Evolutionary conservation across 92 coral and sea anemone genomes (phyloP), one percentile per base, ranked within the genome.

Genomic region (Isaurus tuberculatus): DNA sequence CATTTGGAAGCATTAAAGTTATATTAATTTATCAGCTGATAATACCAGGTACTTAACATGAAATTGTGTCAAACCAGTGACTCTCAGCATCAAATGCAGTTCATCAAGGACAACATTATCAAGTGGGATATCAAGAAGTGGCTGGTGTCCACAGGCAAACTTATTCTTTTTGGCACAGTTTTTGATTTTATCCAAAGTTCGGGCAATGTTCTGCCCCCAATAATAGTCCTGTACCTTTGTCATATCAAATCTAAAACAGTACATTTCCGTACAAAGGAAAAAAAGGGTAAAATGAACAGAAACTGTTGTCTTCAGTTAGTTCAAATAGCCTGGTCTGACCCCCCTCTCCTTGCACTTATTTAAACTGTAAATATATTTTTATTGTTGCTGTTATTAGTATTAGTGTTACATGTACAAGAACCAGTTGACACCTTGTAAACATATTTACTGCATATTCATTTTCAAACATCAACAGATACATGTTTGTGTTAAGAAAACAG

Each of bases 281-380:
- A 51, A 51, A 51, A 36, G 61, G 19, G 61, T 51, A 51, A 51
- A 51, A 51, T 58, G 65, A 15, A 58, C 23, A 61, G 67, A 25
- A 61, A 61, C 67, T 61, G 67, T 61, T 2, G 32, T 61, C 65
- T 58, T 20, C 65, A 58, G 65, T 58, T 61, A 61, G 32, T 61
- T 61, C 31, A 61, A 61, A 23, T 61, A 28, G 67, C 67, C 32
- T 61, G 67, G 20, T 51, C 60, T 15, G 5, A 51, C 22, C 26
- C 60, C 60, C 60, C 25, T 1, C 60, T 16, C 60, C 60, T 2
- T 36, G 61, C 61, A 58, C 23, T 58, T 16, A 16, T 58, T 58
- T 4, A 23, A 23, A 20, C 67, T 57, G 16, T 57, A 61, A 61
- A 61, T 1, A 23, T 26, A 8, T 61, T 61, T 57, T 23, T 6